A percentile compares a stretch with the other conserved stretches of the same genome.
These are phyloP conservation scores for Zaprionus lachaisei DNA, from an alignment of 1,140 invertebrate species.

Conservation along the genomic window DNA sequence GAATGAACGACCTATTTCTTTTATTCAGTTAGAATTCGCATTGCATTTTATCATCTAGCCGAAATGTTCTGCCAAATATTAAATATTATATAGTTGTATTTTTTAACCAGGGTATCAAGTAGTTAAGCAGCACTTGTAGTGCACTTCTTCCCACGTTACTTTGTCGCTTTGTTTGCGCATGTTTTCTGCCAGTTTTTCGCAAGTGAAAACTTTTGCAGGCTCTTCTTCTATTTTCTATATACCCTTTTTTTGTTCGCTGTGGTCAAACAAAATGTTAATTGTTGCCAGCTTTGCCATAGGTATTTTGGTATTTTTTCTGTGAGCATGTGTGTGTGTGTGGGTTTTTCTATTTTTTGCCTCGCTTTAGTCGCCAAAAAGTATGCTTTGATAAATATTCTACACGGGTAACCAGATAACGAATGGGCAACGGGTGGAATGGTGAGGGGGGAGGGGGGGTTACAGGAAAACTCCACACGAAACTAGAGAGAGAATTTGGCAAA, in stretches of 20 bases:
- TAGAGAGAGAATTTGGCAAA: conserved; percentile 31
- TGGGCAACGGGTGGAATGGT: too few species aligned
- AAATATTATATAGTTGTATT: too few species aligned
- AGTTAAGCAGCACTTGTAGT: too few species aligned
- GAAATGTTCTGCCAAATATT: too few species aligned
- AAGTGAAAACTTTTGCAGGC: neutral
- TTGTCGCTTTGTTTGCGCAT: conserved; percentile 17
- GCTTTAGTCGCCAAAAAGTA: conserved; percentile 30
- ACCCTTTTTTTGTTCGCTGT: neutral
- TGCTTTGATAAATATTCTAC: conserved; percentile 40
- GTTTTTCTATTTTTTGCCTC: conserved; percentile 1
- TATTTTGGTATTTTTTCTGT: conserved; percentile 26
- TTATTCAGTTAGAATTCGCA: too few species aligned
- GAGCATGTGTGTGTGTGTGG: neutral
- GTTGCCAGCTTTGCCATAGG: conserved; percentile 35
- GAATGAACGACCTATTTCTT: too few species aligned
- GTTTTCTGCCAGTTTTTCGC: neutral
- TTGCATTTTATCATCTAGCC: too few species aligned
- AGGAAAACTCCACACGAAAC: neutral
- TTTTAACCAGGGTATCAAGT: too few species aligned
- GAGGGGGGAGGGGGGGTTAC: too few species aligned
- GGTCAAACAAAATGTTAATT: conserved; percentile 42
- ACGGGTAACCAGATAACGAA: conserved; percentile 25
- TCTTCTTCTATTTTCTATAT: conserved; percentile 2
- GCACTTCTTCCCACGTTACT: neutral